Percentiles rank a stretch among this genome's conserved stretches.
These are phyloP conservation scores for Peromyscus aztecus DNA, from an alignment of 2,797 vertebrate genomes.

Conservation along the genomic window DNA sequence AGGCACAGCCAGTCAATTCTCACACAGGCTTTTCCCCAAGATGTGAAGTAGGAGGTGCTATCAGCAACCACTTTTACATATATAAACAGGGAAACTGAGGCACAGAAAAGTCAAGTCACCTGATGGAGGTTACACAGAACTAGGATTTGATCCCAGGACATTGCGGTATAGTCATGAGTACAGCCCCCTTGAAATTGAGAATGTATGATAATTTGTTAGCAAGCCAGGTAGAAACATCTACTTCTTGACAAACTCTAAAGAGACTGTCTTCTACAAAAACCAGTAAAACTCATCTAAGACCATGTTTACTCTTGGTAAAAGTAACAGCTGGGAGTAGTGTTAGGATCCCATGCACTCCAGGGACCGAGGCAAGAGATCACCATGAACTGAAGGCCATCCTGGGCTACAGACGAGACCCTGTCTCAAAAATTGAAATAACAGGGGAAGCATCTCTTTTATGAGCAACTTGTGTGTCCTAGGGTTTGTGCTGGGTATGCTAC, in stretches of 20 bases:
- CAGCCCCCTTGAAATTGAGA: background rate
- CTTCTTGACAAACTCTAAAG: background rate
- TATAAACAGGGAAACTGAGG: background rate
- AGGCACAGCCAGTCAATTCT: background rate
- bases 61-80: background rate
- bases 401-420: background rate
- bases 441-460: background rate
- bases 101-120: background rate
- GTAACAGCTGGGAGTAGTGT: background rate
- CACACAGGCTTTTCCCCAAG: background rate
- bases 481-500: background rate
- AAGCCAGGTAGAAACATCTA: background rate
- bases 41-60: rapidly evolving
- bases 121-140: background rate
- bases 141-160: background rate
- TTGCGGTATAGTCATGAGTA: background rate
- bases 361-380: background rate
- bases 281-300: background rate
- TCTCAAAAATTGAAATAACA: background rate
- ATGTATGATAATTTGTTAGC: too few relatives aligned
- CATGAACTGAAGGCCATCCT: background rate
- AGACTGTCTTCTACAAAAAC: background rate
- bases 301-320: background rate
- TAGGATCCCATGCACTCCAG: background rate
- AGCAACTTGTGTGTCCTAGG: background rate